Base-by-base conservation (phyloP, 2,888 invertebrate genomes). In the Meiosimyza platycephala region DNA sequence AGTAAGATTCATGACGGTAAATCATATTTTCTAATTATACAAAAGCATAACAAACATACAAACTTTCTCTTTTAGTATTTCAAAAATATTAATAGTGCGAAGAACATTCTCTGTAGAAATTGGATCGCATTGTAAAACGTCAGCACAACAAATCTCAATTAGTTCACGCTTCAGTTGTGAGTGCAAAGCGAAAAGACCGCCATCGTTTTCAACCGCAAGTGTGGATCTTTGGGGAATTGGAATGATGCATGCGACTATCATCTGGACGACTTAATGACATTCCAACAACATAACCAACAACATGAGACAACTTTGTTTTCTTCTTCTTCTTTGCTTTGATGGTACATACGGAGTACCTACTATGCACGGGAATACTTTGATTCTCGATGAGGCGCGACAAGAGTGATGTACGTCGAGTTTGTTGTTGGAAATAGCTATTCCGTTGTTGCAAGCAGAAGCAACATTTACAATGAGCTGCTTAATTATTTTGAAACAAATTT, bases 131-230 rank as follows among this genome's bases (percentile, higher is more conserved):
- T 51, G 64, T 40, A 22, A 51, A 51, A 64, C 28, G 64, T 64
- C 64, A 64, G 59, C 55, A 59, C 50, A 47, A 80, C 81, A 78
- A 80, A 81, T 80, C 77, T 79, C 84, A 83, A 84, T 84, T 84
- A 84, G 83, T 84, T 84, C 81, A 82, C 83, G 85, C 84, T 85
- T 84, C 84, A 81, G 79, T 80, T 81, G 79, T 76, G 78, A 79
- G 79, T 69, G 62, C 69, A 69, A 69, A 69, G 69, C 69, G 55
- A 69, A 62, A 52, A 62, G 50, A 16, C 68, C 60, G 69, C 62
- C 60, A 52, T 50, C 50, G 47, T 40, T 40, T 40, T 9, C 7
- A 40, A 40, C 59, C 28, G 28, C 55, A 18, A 50, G 57, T 22
- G 51, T 60, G 59, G 59, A 18, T 47, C 63, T 47, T 18, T 64